Base-by-base conservation (phyloP, 2,888 invertebrate species). In the Trichopria drosophilae region DNA sequence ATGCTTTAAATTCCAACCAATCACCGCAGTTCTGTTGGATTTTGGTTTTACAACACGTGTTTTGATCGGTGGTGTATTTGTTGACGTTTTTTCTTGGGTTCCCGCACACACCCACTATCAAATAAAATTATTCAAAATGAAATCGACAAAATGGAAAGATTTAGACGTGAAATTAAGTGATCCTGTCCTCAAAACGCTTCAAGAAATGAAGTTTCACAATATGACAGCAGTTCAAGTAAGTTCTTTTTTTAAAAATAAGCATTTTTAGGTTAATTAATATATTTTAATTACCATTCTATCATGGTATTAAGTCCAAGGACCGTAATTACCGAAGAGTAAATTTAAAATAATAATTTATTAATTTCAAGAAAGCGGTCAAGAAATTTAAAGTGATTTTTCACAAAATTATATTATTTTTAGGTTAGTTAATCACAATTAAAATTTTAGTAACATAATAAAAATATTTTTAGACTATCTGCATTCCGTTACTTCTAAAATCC, bases 401-500 rank as follows among this genome's bases (percentile, higher is more conserved):
- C 9, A 41, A 41, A 28, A 45, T 29, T 19, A 18, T 18, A 23
- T 32, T 24, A 37, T 34, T 41, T 18, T 4, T 46, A 31, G 39
- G 7, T 31, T 43, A 4, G 10, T 32, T 31, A 22, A 9, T 22
- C n/a, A 32, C 13, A 19, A 22, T 63, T 28, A 13, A 40, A 23
- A 26, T 23, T 39, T 34, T 16, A 5, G 23, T 7, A 36, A n/a
- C n/a, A 35, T 10, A 19, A 24, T 9, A 15, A n/a, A 18, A 46
- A 19, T 36, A 34, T 49, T 12, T 54, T 57, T 62, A 94, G 82
- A 87, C 90, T 4, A 91, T 93, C 1, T 87, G 90, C 45, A 95
- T 96, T 66, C 95, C 95, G 0, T 79, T 94, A 44, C 79, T 99
- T 42, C 73, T 97, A 43, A 84, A 84, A 6, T 90, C 91, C 64